Evolutionary conservation across 2,888 invertebrate genomes (phyloP), one percentile per base, ranked within the genome.

Genomic region (Thysanoteuthis rhombus): DNA sequence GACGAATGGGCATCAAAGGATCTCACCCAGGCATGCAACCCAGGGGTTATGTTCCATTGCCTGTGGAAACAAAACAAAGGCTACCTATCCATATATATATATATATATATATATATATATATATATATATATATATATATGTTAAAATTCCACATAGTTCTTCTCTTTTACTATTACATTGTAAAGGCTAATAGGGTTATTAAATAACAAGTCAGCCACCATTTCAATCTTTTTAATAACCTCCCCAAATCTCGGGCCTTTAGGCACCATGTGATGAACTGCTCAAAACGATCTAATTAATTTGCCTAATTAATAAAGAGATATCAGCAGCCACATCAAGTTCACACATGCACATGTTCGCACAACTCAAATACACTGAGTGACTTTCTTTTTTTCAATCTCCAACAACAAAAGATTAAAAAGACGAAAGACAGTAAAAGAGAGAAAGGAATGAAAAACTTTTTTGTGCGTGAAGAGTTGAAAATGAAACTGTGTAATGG

Each of bases 141-240:
- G 2, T 58, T 58, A 28, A 28, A 45, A 45, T 45, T 45, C 19
- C 1, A 45, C 1, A 19, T 16, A 45, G 58, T 58, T 58, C n/a
- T n/a, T 58, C 1, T 58, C 22, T 58, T 0, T 25, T 52, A 75
- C 32, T 75, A n/a, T n/a, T 16, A 32, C 8, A 75, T 32, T 10
- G n/a, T 75, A n/a, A 75, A n/a, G n/a, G 75, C n/a, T 75, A 10
- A 75, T 25, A 52, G 52, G 52, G 22, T 25, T 10, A 12, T 5
- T 75, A 75, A 75, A n/a, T n/a, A 75, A 75, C 75, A 75, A 75
- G 75, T 75, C 75, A 75, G n/a, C 16, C 75, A n/a, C 52, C n/a
- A 75, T 75, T 75, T n/a, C n/a, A n/a, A 75, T 75, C n/a, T 75
- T n/a, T 75, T 75, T n/a, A 75, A 75, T 75, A 75, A 75, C n/a